Evolutionary conservation across 2,797 vertebrate species (phyloP).

Genomic region (Poliocrania exsul): DNA sequence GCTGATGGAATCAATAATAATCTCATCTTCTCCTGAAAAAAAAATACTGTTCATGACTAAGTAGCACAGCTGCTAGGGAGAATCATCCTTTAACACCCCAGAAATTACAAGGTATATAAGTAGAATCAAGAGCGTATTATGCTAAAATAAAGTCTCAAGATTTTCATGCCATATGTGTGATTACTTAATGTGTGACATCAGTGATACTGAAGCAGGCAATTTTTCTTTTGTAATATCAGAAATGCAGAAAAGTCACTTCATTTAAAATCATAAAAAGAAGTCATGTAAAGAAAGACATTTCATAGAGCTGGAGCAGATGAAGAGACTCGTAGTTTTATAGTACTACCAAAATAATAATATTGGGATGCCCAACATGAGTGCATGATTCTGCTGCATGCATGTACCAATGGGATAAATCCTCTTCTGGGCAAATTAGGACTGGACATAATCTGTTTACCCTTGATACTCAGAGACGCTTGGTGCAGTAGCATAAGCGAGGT

Average conservation of each 20-base stretch:
- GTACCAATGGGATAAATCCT: neutral
- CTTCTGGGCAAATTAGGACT: neutral
- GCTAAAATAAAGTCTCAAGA: neutral
- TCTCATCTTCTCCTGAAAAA: neutral
- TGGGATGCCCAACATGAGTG: neutral
- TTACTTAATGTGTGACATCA: neutral
- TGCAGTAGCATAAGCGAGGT: neutral
- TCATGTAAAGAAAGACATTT: neutral
- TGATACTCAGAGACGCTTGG: rapidly evolving
- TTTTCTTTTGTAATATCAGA: neutral
- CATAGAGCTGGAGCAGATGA: neutral
- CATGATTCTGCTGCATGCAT: neutral
- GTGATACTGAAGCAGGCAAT: rapidly evolving
- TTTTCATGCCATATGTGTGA: neutral
- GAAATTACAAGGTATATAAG: neutral
- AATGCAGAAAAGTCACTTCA: neutral
- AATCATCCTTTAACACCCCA: neutral
- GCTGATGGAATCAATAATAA: neutral
- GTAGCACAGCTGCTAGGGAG: neutral
- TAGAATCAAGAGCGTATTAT: neutral
- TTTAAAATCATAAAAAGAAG: neutral
- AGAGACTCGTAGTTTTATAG: neutral
- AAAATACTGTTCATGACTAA: neutral
- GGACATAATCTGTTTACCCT: neutral
- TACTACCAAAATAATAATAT: neutral